phyloP scores from a whole-genome alignment of 2,888 invertebrate genomes.

The Drepana falcataria region DNA sequence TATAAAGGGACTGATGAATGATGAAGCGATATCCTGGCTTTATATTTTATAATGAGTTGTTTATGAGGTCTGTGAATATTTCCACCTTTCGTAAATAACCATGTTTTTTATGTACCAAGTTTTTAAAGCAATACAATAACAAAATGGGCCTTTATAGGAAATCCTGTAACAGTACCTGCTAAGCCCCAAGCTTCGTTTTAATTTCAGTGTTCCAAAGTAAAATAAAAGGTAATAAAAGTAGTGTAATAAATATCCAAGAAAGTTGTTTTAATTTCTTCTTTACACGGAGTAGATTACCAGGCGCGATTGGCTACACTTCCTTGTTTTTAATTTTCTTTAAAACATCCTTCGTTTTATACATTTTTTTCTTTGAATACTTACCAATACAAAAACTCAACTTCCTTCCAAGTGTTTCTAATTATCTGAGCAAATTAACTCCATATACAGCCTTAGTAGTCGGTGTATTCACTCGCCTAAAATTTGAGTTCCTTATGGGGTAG shows the following conservation, averaged over 20 bases:
- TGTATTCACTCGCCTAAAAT: background rate
- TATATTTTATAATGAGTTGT: too few relatives aligned
- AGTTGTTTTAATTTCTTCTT: slow-evolving; percentile 78
- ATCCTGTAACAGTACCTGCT: slow-evolving; percentile 26
- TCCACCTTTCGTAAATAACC: too few relatives aligned
- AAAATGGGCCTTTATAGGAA: background rate
- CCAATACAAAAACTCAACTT: slow-evolving; percentile 68
- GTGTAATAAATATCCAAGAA: slow-evolving; percentile 76
- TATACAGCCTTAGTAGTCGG: slow-evolving; percentile 34
- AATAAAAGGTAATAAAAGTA: slow-evolving; percentile 63
- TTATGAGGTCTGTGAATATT: too few relatives aligned
- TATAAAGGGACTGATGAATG: too few relatives aligned
- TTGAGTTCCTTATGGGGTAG: background rate
- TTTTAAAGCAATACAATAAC: background rate
- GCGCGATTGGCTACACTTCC: slow-evolving; percentile 74
- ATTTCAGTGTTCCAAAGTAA: slow-evolving; percentile 56
- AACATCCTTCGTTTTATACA: slow-evolving; percentile 70
- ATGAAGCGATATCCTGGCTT: too few relatives aligned
- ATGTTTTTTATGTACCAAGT: too few relatives aligned
- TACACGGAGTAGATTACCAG: slow-evolving; percentile 72
- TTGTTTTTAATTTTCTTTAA: slow-evolving; percentile 78
- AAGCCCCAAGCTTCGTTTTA: slow-evolving; percentile 41
- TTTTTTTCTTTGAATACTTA: slow-evolving; percentile 61
- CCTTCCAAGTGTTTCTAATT: slow-evolving; percentile 66
- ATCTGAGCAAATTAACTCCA: slow-evolving; percentile 25